These are phyloP conservation scores for Paramormyrops kingsleyae DNA, from an alignment of 2,113 vertebrate species.

Conservation along the genomic window DNA sequence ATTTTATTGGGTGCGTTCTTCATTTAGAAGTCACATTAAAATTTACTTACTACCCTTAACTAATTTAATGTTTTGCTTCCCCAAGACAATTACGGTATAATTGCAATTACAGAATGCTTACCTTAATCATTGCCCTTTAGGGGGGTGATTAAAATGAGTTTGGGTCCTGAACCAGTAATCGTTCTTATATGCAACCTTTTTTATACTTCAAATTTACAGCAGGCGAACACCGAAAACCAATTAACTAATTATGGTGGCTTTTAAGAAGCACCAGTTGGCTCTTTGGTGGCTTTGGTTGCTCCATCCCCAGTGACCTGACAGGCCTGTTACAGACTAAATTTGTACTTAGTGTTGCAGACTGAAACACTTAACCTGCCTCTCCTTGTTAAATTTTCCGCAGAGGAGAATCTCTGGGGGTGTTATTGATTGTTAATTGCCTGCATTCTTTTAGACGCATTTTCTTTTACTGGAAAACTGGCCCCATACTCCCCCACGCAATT, in stretches of 20 bases:
- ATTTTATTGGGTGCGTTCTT: neutral
- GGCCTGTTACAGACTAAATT: neutral
- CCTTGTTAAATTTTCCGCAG: neutral
- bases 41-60: neutral
- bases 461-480: neutral
- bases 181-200: neutral
- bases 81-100: neutral
- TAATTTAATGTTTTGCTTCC: conserved; percentile 6
- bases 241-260: neutral
- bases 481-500: neutral
- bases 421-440: neutral
- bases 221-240: too few species aligned
- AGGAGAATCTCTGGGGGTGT: neutral
- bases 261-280: neutral
- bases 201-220: neutral
- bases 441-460: neutral
- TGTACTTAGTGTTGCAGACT: neutral
- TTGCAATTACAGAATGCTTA: conserved; percentile 11
- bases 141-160: neutral
- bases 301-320: neutral
- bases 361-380: neutral
- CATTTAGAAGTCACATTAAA: conserved; percentile 6
- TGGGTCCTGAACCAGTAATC: conserved; percentile 5
- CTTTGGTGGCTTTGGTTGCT: neutral
- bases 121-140: neutral